These are phyloP conservation scores for Calephelis virginiensis DNA, from an alignment of 1,140 invertebrate genomes.

Conservation along the genomic window DNA sequence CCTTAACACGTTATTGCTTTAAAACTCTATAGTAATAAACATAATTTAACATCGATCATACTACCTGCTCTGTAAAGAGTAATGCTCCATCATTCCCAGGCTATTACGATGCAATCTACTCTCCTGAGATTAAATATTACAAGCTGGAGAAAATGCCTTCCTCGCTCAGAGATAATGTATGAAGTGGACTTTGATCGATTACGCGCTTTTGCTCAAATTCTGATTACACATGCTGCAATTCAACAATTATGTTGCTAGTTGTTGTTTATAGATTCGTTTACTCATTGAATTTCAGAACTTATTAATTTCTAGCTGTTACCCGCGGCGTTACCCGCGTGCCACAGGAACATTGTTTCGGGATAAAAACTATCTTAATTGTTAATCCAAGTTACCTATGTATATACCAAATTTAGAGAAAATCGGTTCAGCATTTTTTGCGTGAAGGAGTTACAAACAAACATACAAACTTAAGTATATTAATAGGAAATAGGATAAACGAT, in stretches of 20 bases:
- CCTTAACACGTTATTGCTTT: background rate
- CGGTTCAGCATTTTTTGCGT: too few relatives aligned
- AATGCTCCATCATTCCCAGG: conserved; percentile 50
- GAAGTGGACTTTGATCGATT: conserved; percentile 52
- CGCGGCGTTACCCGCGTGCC: too few relatives aligned
- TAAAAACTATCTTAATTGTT: too few relatives aligned
- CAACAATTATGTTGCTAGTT: conserved; percentile 2
- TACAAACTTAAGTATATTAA: too few relatives aligned
- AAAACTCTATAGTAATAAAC: background rate
- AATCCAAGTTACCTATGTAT: too few relatives aligned
- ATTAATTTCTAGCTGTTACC: too few relatives aligned
- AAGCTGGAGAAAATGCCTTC: conserved; percentile 40
- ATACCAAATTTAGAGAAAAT: too few relatives aligned
- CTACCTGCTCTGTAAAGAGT: conserved; percentile 26
- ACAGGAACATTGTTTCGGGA: too few relatives aligned
- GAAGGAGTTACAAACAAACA: too few relatives aligned
- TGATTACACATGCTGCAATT: conserved; percentile 34
- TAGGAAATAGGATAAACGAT: too few relatives aligned
- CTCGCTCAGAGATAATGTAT: conserved; percentile 34
- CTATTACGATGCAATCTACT: conserved; percentile 52
- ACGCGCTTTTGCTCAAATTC: conserved; percentile 32
- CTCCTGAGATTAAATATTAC: conserved; percentile 49
- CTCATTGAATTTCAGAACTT: too few relatives aligned
- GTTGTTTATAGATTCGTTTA: too few relatives aligned
- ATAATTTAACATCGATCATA: conserved; percentile 28